A percentile compares a stretch with the other conserved stretches of the same genome.
Conservation (phyloP, 1,140 invertebrate species). For the Drosophila guanche region DNA sequence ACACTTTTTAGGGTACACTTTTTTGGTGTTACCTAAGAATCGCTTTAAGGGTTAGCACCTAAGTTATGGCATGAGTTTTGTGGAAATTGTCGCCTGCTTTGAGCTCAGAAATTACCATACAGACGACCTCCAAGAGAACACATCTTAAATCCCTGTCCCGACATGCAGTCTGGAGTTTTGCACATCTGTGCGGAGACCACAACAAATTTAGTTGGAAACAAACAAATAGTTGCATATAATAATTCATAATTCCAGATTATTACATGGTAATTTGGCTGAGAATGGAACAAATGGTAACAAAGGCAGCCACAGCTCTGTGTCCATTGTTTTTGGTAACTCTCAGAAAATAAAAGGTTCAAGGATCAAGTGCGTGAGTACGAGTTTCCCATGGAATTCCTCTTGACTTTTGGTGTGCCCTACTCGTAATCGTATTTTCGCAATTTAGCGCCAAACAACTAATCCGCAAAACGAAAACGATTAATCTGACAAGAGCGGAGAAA, state of each 20-base stretch:
- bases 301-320: not conserved
- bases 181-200: conserved; percentile 48
- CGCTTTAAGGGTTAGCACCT: conserved; percentile 13
- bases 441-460: conserved; percentile 78
- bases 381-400: conserved; percentile 57
- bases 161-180: conserved; percentile 54
- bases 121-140: too few relatives aligned
- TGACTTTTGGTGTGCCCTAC: conserved; percentile 6
- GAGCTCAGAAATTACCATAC: too few relatives aligned
- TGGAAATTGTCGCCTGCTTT: conserved; percentile 34
- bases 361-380: conserved; percentile 32
- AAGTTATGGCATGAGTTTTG: conserved; percentile 56
- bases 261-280: conserved; percentile 68
- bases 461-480: conserved; percentile 78
- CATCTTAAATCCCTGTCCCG: conserved; percentile 12
- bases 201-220: conserved; percentile 61
- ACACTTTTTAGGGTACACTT: conserved; percentile 46
- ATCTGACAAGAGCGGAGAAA: conserved; percentile 41
- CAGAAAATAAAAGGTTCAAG: conserved; percentile 15
- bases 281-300: conserved; percentile 34
- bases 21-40: conserved; percentile 15
- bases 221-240: conserved; percentile 47
- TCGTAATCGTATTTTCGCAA: conserved; percentile 77
- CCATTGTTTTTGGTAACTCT: conserved; percentile 31
- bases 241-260: conserved; percentile 65